These are phyloP conservation scores for Poecilia latipinna DNA, from an alignment of 2,113 vertebrate genomes.

Conservation along the genomic window DNA sequence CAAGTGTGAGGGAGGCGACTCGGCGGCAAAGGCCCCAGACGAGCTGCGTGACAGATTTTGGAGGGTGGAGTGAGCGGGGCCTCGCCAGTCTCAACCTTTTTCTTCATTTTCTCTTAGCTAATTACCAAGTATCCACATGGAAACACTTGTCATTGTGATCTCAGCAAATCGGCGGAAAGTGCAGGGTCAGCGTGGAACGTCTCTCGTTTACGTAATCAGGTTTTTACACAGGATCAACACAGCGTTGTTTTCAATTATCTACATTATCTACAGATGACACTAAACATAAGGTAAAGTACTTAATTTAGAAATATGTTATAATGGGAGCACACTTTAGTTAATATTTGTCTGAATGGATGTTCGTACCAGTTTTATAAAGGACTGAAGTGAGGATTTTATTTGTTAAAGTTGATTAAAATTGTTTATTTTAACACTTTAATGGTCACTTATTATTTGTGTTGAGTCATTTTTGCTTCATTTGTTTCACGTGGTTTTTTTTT, in stretches of 20 bases:
- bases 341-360: too few species aligned
- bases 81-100: slow-evolving; percentile 42
- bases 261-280: too few species aligned
- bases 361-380: too few species aligned
- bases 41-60: slow-evolving; percentile 54
- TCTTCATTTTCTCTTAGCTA: slow-evolving; percentile 60
- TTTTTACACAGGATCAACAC: not conserved
- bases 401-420: too few species aligned
- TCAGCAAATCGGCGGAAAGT: slow-evolving; percentile 61
- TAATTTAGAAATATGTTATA: too few species aligned
- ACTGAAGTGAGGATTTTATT: too few species aligned
- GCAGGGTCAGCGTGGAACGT: slow-evolving; percentile 43
- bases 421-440: too few species aligned
- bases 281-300: too few species aligned
- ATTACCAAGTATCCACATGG: slow-evolving; percentile 62
- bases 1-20: slow-evolving; percentile 62
- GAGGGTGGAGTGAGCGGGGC: slow-evolving; percentile 22
- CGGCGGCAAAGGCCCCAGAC: slow-evolving; percentile 29
- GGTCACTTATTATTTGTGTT: too few species aligned
- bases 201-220: not conserved
- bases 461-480: too few species aligned
- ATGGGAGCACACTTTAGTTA: too few species aligned
- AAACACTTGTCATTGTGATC: slow-evolving; percentile 64
- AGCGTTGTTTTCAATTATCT: not conserved
- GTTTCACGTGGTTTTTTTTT: too few species aligned